These are phyloP conservation scores for Frankliniella fusca DNA, from an alignment of 2,888 invertebrate species.

Conservation along the genomic window DNA sequence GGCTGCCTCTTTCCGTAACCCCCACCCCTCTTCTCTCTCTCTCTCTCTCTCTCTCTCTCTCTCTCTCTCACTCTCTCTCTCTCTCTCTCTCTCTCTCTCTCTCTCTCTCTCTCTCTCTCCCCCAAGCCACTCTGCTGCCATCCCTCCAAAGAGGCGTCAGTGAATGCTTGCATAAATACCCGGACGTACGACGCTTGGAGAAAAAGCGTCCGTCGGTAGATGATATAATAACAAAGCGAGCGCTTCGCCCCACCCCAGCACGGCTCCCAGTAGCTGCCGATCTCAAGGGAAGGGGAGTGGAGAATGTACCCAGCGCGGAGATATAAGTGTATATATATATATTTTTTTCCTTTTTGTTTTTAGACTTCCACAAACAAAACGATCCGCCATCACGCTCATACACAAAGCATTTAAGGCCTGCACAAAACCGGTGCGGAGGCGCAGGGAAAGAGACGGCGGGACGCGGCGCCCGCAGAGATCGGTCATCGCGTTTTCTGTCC, in stretches of 20 bases:
- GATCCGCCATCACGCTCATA: background rate
- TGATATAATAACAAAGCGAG: background rate
- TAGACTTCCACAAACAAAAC: background rate
- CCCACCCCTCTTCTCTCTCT: background rate
- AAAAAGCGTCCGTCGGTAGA: background rate
- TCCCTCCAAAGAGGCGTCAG: background rate
- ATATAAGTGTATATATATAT: background rate
- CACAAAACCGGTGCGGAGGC: background rate
- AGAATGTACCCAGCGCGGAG: background rate
- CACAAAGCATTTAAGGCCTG: background rate
- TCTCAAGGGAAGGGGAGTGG: background rate
- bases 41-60: background rate
- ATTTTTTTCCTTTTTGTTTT: background rate
- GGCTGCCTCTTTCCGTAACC: background rate
- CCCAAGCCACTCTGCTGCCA: background rate
- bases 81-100: background rate
- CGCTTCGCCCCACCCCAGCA: background rate
- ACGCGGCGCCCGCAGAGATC: too few relatives aligned
- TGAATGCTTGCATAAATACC: background rate
- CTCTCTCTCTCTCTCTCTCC: background rate
- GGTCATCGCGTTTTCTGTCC: too few relatives aligned
- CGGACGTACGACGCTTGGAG: background rate
- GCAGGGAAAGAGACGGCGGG: too few relatives aligned
- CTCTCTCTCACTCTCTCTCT: background rate
- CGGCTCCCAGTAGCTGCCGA: too few relatives aligned